Evolutionary conservation across 2,888 invertebrate genomes (phyloP).

Genomic region (Gymnosoma rotundatum): DNA sequence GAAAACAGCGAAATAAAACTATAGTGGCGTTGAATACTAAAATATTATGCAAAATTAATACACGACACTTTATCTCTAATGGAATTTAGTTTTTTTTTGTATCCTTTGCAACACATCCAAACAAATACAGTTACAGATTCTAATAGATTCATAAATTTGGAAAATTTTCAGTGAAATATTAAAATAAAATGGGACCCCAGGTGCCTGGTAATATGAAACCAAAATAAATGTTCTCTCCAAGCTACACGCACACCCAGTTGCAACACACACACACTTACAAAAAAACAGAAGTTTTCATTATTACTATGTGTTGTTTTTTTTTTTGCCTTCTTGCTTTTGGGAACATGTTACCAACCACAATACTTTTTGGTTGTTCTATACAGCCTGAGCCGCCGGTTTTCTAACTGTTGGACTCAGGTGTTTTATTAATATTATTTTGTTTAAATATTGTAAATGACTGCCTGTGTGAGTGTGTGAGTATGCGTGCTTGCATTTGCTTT

Average conservation of each 20-base stretch:
- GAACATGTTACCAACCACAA: slow-evolving; percentile 64
- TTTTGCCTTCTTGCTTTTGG: slow-evolving; percentile 28
- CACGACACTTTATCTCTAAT: slow-evolving; percentile 68
- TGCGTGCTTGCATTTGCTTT: not conserved
- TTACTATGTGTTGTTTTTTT: slow-evolving; percentile 24
- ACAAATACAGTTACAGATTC: slow-evolving; percentile 2
- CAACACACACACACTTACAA: not conserved
- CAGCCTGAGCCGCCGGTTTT: slow-evolving; percentile 52
- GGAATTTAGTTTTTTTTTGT: slow-evolving; percentile 56
- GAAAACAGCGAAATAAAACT: not conserved
- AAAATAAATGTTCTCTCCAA: slow-evolving; percentile 64
- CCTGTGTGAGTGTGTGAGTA: not conserved
- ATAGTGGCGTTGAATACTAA: slow-evolving; percentile 23
- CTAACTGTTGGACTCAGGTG: slow-evolving; percentile 60
- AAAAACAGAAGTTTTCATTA: not conserved
- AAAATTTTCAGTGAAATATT: slow-evolving; percentile 47
- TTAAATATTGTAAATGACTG: not conserved
- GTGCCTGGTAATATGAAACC: slow-evolving; percentile 68
- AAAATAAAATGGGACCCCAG: slow-evolving; percentile 66
- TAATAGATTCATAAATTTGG: not conserved
- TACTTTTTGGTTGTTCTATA: slow-evolving; percentile 49
- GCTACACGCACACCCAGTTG: not conserved
- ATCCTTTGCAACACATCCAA: slow-evolving; percentile 42
- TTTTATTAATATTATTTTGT: slow-evolving; percentile 48
- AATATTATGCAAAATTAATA: slow-evolving; percentile 69